These are phyloP conservation scores for Spea bombifrons DNA, from an alignment of 2,113 vertebrate genomes.

Conservation along the genomic window DNA sequence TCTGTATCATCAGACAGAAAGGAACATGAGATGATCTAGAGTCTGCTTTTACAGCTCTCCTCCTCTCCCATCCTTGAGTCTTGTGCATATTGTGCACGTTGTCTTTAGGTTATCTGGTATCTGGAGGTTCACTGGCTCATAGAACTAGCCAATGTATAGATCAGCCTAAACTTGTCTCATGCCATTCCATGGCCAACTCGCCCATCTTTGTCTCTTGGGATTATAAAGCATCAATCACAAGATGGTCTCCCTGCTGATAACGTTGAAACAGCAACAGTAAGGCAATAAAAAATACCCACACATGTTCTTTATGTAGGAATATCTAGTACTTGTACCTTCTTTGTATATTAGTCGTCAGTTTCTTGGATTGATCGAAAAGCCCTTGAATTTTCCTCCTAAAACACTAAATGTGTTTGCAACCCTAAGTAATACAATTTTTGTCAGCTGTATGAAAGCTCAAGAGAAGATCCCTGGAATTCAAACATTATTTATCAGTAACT, in stretches of 20 bases:
- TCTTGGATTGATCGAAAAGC: slow-evolving; percentile 49
- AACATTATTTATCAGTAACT: slow-evolving; percentile 55
- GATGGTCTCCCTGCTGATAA: background rate
- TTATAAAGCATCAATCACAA: slow-evolving; percentile 26
- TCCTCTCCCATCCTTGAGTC: too few species aligned
- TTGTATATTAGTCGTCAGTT: slow-evolving; percentile 45
- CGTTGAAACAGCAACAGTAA: background rate
- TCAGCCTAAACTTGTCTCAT: too few species aligned
- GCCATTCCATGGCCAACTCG: too few species aligned
- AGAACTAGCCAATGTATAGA: too few species aligned
- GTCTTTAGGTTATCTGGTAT: too few species aligned
- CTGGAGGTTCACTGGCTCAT: too few species aligned
- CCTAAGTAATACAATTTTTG: slow-evolving; percentile 54
- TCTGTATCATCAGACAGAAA: too few species aligned
- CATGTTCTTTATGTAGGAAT: background rate
- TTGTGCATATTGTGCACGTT: too few species aligned
- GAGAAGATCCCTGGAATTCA: slow-evolving; percentile 54
- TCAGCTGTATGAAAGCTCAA: slow-evolving; percentile 60
- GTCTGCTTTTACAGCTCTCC: too few species aligned
- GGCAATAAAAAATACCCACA: background rate
- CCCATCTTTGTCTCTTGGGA: background rate
- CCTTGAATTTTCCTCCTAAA: slow-evolving; percentile 47
- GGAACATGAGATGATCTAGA: too few species aligned
- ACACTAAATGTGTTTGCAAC: slow-evolving; percentile 53
- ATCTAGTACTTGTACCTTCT: slow-evolving; percentile 29